Evolutionary conservation across 1,140 invertebrate genomes (phyloP).

Genomic region (Nasonia vitripennis): DNA sequence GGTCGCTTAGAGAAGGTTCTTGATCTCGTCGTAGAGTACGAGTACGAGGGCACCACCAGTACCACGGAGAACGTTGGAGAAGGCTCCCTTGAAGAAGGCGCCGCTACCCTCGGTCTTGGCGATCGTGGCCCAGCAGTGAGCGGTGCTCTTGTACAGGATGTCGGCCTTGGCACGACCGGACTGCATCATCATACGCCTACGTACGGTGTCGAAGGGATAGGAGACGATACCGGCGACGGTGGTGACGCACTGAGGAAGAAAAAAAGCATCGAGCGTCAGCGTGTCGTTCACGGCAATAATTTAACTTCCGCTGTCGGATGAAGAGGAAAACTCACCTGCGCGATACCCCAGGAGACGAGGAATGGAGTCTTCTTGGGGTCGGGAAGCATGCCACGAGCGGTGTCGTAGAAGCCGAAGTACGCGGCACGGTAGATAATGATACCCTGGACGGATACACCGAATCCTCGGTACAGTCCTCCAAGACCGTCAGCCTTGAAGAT

Average conservation of each 20-base stretch:
- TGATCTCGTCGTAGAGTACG: constrained; percentile 87
- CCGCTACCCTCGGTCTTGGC: constrained; percentile 78
- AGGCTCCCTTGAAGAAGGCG: constrained; percentile 89
- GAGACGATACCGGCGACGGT: constrained; percentile 87
- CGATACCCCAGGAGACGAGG: constrained; percentile 85
- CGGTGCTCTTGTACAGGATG: constrained; percentile 83
- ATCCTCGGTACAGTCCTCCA: constrained; percentile 91
- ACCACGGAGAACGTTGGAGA: constrained; percentile 87
- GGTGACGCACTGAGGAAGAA: constrained; percentile 78
- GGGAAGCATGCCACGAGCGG: constrained; percentile 90
- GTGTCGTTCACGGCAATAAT: not conserved
- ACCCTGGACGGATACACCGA: constrained; percentile 92
- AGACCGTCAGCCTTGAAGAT: constrained; percentile 90
- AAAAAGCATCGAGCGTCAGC: not conserved
- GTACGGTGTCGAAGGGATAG: constrained; percentile 93
- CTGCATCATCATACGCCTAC: constrained; percentile 95
- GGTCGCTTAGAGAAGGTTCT: constrained; percentile 77
- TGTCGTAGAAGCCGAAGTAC: constrained; percentile 96
- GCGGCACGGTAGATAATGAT: constrained; percentile 92
- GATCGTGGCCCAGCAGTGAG: constrained; percentile 85
- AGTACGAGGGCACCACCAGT: constrained; percentile 87
- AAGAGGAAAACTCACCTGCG: constrained; percentile 77
- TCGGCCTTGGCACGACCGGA: constrained; percentile 82
- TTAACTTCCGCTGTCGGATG: not conserved
- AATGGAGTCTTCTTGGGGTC: constrained; percentile 88